phyloP scores from a whole-genome alignment of 2,888 invertebrate genomes.

The Lasioglossum leucozonium region DNA sequence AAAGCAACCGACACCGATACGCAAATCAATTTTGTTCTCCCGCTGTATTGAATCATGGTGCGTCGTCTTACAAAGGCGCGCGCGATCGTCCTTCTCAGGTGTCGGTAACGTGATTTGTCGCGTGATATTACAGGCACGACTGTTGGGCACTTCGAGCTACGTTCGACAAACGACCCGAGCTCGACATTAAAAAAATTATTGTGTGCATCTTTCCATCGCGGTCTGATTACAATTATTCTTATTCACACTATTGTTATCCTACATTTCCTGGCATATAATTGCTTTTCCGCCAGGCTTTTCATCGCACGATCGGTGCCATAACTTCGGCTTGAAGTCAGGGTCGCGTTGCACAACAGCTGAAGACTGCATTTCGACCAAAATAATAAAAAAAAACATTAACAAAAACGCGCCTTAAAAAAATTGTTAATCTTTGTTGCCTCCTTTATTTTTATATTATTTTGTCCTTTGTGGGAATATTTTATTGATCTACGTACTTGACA shows the following conservation, averaged over 20 bases:
- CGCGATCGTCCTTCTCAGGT: conserved; percentile 6
- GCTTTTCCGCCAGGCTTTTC: not conserved
- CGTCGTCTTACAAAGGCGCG: not conserved
- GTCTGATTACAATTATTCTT: not conserved
- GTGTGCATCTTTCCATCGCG: not conserved
- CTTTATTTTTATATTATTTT: not conserved
- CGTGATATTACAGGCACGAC: conserved; percentile 11
- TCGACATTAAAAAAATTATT: not conserved
- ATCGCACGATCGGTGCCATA: not conserved
- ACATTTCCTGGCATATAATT: not conserved
- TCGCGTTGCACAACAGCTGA: not conserved
- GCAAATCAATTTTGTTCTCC: not conserved
- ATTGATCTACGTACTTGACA: too few relatives aligned
- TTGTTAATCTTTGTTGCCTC: not conserved
- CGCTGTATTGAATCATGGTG: not conserved
- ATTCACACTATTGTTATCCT: not conserved
- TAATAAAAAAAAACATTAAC: not conserved
- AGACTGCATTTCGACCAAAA: not conserved
- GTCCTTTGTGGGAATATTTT: too few relatives aligned
- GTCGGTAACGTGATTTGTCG: conserved; percentile 19
- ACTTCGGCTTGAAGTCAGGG: not conserved
- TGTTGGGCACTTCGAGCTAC: not conserved
- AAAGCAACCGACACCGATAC: not conserved
- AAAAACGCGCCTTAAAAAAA: not conserved
- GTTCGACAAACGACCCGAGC: not conserved